These are phyloP conservation scores for Hipparchia sbordonii DNA, from an alignment of 2,888 invertebrate species.

Conservation along the genomic window DNA sequence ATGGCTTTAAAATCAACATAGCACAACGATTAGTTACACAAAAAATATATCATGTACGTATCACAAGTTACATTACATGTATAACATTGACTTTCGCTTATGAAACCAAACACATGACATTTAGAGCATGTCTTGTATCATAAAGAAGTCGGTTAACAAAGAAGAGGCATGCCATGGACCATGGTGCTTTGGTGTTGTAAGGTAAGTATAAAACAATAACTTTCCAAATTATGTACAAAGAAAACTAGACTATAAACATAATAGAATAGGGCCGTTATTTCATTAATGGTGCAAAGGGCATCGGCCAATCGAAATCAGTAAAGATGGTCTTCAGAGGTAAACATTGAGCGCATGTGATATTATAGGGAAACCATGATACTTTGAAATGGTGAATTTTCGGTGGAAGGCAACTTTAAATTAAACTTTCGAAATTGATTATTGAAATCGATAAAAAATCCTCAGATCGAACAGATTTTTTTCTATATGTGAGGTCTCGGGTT, in stretches of 20 bases:
- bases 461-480: too few species aligned
- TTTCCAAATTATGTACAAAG: slow-evolving; percentile 5
- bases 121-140: slow-evolving; percentile 22
- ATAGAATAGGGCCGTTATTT: too few species aligned
- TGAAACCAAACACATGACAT: slow-evolving; percentile 27
- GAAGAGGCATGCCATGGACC: slow-evolving; percentile 26
- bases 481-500: too few species aligned
- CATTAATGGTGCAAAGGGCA: background rate
- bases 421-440: too few species aligned
- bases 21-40: background rate
- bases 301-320: slow-evolving; percentile 12
- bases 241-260: background rate
- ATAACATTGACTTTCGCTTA: slow-evolving; percentile 5
- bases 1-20: too few species aligned
- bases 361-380: slow-evolving; percentile 17
- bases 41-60: background rate
- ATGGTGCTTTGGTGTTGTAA: background rate
- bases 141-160: slow-evolving; percentile 25
- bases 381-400: background rate
- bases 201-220: slow-evolving; percentile 8
- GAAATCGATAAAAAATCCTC: too few species aligned
- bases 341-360: slow-evolving; percentile 25
- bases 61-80: slow-evolving; percentile 1
- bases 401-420: too few species aligned
- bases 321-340: slow-evolving; percentile 27